Base-by-base conservation (phyloP, 2,888 invertebrate species). In the Liodrosophila aerea region DNA sequence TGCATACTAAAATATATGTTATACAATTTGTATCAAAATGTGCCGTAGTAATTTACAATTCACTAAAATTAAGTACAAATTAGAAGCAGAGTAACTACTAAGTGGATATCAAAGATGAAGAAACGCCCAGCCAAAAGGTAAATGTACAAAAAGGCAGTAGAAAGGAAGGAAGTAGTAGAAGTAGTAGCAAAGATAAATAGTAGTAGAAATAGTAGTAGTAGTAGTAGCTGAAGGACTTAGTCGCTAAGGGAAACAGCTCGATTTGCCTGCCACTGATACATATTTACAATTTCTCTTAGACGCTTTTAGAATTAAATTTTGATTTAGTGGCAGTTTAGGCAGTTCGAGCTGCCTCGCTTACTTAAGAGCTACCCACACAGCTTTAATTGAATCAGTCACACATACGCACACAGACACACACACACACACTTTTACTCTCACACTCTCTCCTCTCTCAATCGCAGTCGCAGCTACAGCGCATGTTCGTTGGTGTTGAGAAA, bases 401-500 rank as follows among this genome's bases (percentile, higher is more conserved):
- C 64, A 31, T 15, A 36, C 22, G 43, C 7, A 29, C 31, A 36
- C 12, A 46, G 34, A 16, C 39, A 12, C 49, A 37, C 33, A 1
- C 39, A 31, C 37, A 16, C 50, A 16, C 41, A 8, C 37, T 11
- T 7, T 4, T 29, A 29, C 27, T 13, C 22, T 5, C 34, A 8
- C 37, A 12, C 40, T 13, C 45, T 41, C 22, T 34, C 9, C 54
- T 50, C 57, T 34, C 41, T 36, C 54, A 13, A 8, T 37, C 31
- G 13, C 41, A n/a, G n/a, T 31, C 43, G n/a, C 43, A 22, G 73
- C 82, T 92, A 93, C 88, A 93, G 92, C 81, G 92, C 91, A 85
- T 93, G 93, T 77, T 93, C 93, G 75, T 89, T 91, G 71, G 92
- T 92, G 61, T 92, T 93, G 87, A 93, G 91, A 91, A 93, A 93